Base-by-base conservation (phyloP, 2,888 invertebrate genomes). In the Desoria tigrina region DNA sequence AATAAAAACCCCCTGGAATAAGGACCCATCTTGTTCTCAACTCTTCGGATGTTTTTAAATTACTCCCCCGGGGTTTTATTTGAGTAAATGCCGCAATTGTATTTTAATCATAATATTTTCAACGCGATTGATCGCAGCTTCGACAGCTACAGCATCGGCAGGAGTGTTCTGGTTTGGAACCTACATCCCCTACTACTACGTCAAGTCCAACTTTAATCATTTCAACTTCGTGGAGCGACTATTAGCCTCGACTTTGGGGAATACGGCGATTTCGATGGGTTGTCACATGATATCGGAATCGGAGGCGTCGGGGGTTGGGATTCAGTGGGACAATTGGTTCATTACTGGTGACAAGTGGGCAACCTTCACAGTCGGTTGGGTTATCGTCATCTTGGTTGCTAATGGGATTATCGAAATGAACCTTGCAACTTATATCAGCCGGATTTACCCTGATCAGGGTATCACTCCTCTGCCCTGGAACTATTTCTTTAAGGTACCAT, bases 111-210 rank as follows among this genome's bases (percentile, higher is more conserved):
- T n/a, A n/a, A n/a, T n/a, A n/a, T n/a, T n/a, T n/a, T n/a, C n/a
- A n/a, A n/a, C n/a, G n/a, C n/a, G n/a, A n/a, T n/a, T n/a, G n/a
- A n/a, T n/a, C n/a, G n/a, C 55, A 68, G 68, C 65, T 2, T 50
- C 26, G 4, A 68, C 68, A 7, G 68, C 65, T 9, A 62, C 65
- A n/a, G 61, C 62, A 11, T 53, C 64, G n/a, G 49, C 58, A 2
- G 54, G 59, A 7, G 59, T 68, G 51, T 39, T 68, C 9, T 62
- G 59, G 59, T 56, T 54, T 6, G 60, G 55, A 0, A 32, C 59
- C 4, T 68, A 59, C 37, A 32, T 63, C 3, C 68, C 68, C 1
- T 68, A 68, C 56, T 42, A 59, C 24, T 68, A 68, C 56, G 32
- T 65, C 1, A 61, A 65, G 28, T 24, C 16, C 9, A 37, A 55